Percentiles rank a stretch among this genome's conserved stretches.
phyloP scores from a whole-genome alignment of 1,140 invertebrate genomes.

The Drosophila ohnishii region DNA sequence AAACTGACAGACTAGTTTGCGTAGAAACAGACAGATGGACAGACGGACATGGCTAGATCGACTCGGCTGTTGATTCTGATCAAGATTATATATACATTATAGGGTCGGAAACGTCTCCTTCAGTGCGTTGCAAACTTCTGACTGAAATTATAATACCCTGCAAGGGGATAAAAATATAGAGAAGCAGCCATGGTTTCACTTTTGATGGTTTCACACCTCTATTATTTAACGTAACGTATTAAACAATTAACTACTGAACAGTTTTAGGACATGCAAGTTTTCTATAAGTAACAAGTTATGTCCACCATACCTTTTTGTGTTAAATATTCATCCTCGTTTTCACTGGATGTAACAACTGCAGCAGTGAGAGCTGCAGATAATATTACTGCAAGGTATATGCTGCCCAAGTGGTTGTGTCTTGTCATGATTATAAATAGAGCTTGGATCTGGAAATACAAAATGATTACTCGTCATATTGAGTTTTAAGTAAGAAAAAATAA shows the following conservation, averaged over 20 bases:
- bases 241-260: neutral
- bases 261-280: neutral
- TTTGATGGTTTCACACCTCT: too few relatives aligned
- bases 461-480: neutral
- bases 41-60: too few relatives aligned
- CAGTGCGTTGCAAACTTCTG: too few relatives aligned
- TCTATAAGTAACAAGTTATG: neutral
- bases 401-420: conserved; percentile 7
- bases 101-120: too few relatives aligned
- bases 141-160: too few relatives aligned
- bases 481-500: neutral
- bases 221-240: neutral
- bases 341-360: conserved; percentile 54
- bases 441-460: neutral
- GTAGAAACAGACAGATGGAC: too few relatives aligned
- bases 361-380: conserved; percentile 22
- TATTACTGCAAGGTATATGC: conserved; percentile 22
- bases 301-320: conserved; percentile 66
- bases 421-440: conserved; percentile 11
- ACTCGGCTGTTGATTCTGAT: too few relatives aligned
- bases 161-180: too few relatives aligned
- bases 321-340: conserved; percentile 78
- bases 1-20: too few relatives aligned
- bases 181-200: too few relatives aligned
- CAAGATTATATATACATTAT: too few relatives aligned